phyloP scores from a whole-genome alignment of 2,888 invertebrate genomes.

The Pandemis cinnamomeana region DNA sequence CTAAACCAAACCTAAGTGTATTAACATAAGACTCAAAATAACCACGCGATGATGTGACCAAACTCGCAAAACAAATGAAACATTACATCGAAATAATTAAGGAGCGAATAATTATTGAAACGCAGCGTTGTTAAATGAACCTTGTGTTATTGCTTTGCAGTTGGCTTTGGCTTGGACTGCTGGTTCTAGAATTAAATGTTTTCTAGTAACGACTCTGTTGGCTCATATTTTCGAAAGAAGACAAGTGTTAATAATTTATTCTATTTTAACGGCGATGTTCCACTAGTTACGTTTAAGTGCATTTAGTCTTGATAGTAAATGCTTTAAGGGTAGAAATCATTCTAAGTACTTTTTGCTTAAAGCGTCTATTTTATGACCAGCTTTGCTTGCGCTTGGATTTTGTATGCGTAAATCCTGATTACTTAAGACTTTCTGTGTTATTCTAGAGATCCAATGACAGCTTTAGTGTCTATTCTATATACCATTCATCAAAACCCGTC shows the following conservation, averaged over 20 bases:
- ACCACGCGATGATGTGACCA: slow-evolving; percentile 46
- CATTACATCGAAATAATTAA: slow-evolving; percentile 78
- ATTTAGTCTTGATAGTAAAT: slow-evolving; percentile 20
- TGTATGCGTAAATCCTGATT: too few species aligned
- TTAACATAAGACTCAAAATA: slow-evolving; percentile 50
- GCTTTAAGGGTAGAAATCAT: too few species aligned
- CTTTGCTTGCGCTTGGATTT: too few species aligned
- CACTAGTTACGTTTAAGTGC: slow-evolving; percentile 19
- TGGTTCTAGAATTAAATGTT: slow-evolving; percentile 64
- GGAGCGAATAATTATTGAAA: slow-evolving; percentile 68
- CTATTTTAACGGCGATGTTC: slow-evolving; percentile 53
- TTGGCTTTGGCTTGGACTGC: slow-evolving; percentile 47
- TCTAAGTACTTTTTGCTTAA: too few species aligned
- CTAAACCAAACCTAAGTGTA: slow-evolving; percentile 55
- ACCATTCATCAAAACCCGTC: too few species aligned
- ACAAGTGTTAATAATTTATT: slow-evolving; percentile 79
- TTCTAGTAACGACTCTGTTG: slow-evolving; percentile 69
- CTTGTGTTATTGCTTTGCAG: slow-evolving; percentile 42
- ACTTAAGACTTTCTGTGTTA: too few species aligned
- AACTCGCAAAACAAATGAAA: slow-evolving; percentile 79
- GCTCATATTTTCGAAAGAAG: slow-evolving; percentile 71
- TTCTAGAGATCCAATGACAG: too few species aligned
- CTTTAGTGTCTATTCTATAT: too few species aligned
- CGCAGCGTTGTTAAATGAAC: slow-evolving; percentile 46
- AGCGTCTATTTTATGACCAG: too few species aligned